Base-by-base conservation (phyloP, 2,888 invertebrate species). In the Spilosoma lubricipeda region DNA sequence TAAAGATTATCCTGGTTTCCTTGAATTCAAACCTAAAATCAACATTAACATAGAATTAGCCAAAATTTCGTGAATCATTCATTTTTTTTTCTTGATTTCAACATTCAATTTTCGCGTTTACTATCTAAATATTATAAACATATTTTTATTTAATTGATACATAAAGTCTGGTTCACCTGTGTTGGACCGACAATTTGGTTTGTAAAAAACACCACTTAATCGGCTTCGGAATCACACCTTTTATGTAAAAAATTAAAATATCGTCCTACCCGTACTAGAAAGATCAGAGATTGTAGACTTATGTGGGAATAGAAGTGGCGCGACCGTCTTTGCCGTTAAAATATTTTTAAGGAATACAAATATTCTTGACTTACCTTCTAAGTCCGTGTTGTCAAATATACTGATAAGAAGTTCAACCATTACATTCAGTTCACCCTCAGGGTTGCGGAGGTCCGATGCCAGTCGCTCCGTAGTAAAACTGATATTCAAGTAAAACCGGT, bases 161-260 rank as follows among this genome's bases (percentile, higher is more conserved):
- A 86, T 87, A 82, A 78, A 77, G 68, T 74, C 72, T 69, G 80
- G 76, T 78, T 82, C 80, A 86, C 81, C 81, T 81, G 80, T 73
- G 67, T 63, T 72, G 68, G 79, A 74, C 89, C 89, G 89, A 88
- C 89, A 89, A 91, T 92, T 90, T 88, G 80, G 83, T 82, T 81
- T 82, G 79, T 85, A 91, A 94, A 93, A 92, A 89, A 83, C 79
- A 81, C 82, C 80, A 80, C 82, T 88, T 91, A 92, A 94, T 94
- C 94, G 89, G 88, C 87, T 88, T 87, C 85, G 90, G 93, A 92
- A 94, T 95, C 95, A 94, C 95, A 95, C 95, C 93, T 94, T 95
- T 92, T 85, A 90, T 87, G 90, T 91, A 95, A 95, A 95, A 94
- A 94, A 93, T 15, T 86, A 88, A 82, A 90, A 89, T 89, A 90